Percentiles rank a stretch among this genome's conserved stretches.
These are phyloP conservation scores for Cassiopea andromeda DNA, from an alignment of 30 jellyfish, hydroid and myxozoan genomes.

Conservation along the genomic window DNA sequence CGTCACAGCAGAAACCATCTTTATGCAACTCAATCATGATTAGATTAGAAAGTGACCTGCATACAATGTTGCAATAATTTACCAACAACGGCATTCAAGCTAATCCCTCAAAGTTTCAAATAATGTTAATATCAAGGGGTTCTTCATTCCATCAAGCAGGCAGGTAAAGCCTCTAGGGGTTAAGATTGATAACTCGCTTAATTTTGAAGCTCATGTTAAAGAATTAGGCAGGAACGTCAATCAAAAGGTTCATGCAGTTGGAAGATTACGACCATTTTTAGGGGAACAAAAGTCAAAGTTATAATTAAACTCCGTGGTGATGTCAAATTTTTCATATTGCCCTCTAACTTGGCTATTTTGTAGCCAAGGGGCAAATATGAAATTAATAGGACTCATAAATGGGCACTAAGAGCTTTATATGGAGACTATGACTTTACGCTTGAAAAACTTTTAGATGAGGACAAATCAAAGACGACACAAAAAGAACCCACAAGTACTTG, in stretches of 20 bases:
- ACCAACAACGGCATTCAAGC: not conserved
- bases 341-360: not conserved
- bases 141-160: constrained; percentile 8
- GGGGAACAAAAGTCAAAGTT: constrained; percentile 2
- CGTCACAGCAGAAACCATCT: constrained; percentile 22
- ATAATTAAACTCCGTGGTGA: not conserved
- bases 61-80: too few relatives aligned
- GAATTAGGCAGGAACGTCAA: constrained; percentile 13
- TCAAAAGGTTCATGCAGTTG: constrained; percentile 4
- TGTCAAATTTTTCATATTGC: constrained; percentile 1
- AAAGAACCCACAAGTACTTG: not conserved
- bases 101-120: not conserved
- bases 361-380: not conserved
- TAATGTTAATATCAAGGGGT: not conserved
- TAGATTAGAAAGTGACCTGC: too few relatives aligned
- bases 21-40: not conserved
- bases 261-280: constrained; percentile 2
- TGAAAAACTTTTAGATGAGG: constrained; percentile 1
- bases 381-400: constrained; percentile 8
- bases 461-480: constrained; percentile 6
- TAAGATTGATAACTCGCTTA: constrained; percentile 2
- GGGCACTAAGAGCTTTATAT: constrained; percentile 2
- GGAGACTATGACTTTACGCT: not conserved
- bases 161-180: constrained; percentile 30
- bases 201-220: not conserved